Evolutionary conservation across 2,113 vertebrate genomes (phyloP).

Genomic region (Copsychus sechellarum): DNA sequence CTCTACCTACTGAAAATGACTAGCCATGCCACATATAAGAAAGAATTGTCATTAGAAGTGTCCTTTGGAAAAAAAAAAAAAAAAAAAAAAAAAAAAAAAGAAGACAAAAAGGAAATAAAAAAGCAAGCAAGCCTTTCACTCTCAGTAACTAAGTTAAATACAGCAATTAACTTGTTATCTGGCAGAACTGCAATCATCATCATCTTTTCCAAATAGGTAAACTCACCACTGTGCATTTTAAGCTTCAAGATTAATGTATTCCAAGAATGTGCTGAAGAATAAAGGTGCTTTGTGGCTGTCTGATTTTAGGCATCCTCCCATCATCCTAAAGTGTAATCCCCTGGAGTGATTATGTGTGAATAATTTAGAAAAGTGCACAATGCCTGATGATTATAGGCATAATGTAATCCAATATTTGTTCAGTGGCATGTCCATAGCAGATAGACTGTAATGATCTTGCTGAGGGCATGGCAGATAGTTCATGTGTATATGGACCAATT

Average conservation of each 20-base stretch:
- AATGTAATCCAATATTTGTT: conserved; percentile 62
- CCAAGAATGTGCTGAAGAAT: conserved; percentile 28
- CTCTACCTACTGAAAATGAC: conserved; percentile 2
- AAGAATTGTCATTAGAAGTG: conserved; percentile 14
- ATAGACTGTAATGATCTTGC: not conserved
- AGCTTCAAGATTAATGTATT: conserved; percentile 66
- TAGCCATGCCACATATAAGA: not conserved
- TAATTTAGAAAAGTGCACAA: conserved; percentile 72
- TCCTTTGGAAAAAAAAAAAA: not conserved
- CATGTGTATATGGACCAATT: not conserved
- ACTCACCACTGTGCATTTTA: conserved; percentile 37
- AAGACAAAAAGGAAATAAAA: not conserved
- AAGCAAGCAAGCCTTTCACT: not conserved
- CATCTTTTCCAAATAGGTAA: conserved; percentile 48
- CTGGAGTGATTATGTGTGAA: conserved; percentile 63
- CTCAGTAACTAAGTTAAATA: conserved; percentile 55
- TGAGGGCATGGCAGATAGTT: not conserved
- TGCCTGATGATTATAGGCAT: conserved; percentile 49
- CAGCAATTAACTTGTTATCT: conserved; percentile 62
- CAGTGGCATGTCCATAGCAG: not conserved
- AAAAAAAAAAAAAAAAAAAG: not conserved
- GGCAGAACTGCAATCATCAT: conserved; percentile 44
- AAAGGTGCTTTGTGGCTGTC: conserved; percentile 43
- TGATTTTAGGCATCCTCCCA: conserved; percentile 60
- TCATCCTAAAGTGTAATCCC: conserved; percentile 57